Percentiles rank a stretch among this genome's conserved stretches.
These are phyloP conservation scores for Lasaia peninsularis DNA, from an alignment of 1,140 invertebrate species.

Conservation along the genomic window DNA sequence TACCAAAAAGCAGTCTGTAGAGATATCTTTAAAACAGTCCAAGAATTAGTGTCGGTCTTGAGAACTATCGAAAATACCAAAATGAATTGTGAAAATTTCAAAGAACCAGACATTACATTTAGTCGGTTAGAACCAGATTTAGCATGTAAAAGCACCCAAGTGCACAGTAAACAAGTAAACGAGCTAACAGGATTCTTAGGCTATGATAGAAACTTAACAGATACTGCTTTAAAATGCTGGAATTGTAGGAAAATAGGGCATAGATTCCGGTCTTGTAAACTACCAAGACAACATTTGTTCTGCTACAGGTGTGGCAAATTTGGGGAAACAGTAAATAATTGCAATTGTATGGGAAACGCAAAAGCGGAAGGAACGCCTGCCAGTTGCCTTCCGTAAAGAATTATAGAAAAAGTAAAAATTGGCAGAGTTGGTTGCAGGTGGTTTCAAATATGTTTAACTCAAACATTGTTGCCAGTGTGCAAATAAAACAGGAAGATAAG, in stretches of 20 bases:
- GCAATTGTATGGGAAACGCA: slow-evolving; percentile 25
- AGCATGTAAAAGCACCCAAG: no score
- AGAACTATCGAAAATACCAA: no score
- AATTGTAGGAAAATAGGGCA: slow-evolving; percentile 28
- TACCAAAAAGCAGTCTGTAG: slow-evolving; percentile 34
- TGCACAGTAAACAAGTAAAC: no score
- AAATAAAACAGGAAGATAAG: no score
- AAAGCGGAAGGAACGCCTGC: slow-evolving; percentile 19
- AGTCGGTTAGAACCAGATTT: no score
- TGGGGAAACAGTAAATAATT: slow-evolving; percentile 23
- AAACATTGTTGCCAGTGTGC: no score
- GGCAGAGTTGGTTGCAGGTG: slow-evolving; percentile 17
- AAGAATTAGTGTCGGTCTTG: no score
- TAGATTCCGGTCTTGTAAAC: slow-evolving; percentile 24
- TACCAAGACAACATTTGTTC: slow-evolving; percentile 30
- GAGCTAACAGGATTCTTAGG: no score
- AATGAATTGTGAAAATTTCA: no score
- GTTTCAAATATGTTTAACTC: neutral
- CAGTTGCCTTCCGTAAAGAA: slow-evolving; percentile 13
- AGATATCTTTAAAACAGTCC: slow-evolving; percentile 8
- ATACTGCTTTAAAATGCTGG: slow-evolving; percentile 11
- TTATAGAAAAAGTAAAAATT: slow-evolving; percentile 13
- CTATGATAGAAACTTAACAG: no score
- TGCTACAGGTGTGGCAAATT: slow-evolving; percentile 31
- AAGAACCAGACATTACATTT: no score